Evolutionary conservation across 2,888 invertebrate species (phyloP).

Genomic region (Pyrochroa serraticornis): DNA sequence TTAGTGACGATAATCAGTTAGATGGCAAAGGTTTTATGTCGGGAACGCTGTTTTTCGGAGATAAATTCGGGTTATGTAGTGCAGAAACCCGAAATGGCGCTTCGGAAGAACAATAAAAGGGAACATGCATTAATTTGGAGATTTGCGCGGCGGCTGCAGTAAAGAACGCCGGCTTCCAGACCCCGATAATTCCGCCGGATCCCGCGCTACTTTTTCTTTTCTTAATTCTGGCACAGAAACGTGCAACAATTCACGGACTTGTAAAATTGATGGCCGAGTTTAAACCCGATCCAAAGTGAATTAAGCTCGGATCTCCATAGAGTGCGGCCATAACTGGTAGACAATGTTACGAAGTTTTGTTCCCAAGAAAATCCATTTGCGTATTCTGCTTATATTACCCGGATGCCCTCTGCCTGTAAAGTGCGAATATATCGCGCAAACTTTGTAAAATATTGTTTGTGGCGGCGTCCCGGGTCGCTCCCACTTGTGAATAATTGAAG

Average conservation of each 20-base stretch:
- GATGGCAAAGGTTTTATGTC: too few relatives aligned
- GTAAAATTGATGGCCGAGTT: constrained; percentile 48
- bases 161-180: constrained; percentile 15
- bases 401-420: constrained; percentile 23
- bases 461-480: background rate
- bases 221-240: constrained; percentile 36
- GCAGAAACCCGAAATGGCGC: too few relatives aligned
- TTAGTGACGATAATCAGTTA: too few relatives aligned
- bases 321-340: constrained; percentile 45
- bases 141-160: constrained; percentile 1
- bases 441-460: constrained; percentile 25
- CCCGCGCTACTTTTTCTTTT: constrained; percentile 34
- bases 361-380: constrained; percentile 34
- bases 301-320: constrained; percentile 49
- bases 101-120: constrained; percentile 14
- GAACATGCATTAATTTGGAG: constrained; percentile 27
- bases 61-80: too few relatives aligned
- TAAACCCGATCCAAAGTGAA: constrained; percentile 49
- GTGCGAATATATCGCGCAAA: constrained; percentile 30
- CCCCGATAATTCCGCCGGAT: constrained; percentile 36
- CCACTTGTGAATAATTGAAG: constrained; percentile 18
- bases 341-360: constrained; percentile 32
- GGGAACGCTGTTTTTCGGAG: too few relatives aligned
- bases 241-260: constrained; percentile 44
- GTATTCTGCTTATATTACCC: constrained; percentile 31